Base-by-base conservation (phyloP, 2,888 invertebrate species). In the Leptinotarsa haldemani region DNA sequence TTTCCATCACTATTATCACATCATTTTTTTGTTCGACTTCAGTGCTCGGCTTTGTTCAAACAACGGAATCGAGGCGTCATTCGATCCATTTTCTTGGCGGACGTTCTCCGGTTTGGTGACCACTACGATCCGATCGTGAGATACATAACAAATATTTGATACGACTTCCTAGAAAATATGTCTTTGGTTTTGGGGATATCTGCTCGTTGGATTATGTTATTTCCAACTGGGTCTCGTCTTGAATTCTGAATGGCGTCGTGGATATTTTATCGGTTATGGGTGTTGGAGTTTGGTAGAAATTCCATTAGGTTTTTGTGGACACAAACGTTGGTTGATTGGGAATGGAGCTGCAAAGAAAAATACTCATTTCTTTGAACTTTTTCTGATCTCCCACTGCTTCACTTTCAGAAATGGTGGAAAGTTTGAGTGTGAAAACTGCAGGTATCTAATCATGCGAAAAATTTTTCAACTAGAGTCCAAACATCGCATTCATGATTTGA, bases 91-190 rank as follows among this genome's bases (percentile, higher is more conserved):
- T 56, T 56, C 56, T 22, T 56, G 20, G 56, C 22, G 56, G 56
- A 56, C 56, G 22, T 56, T 25, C 25, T 20, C 56, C 20, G 56
- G 56, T 56, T 56, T 22, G 22, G 56, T 56, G 56, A 15, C 56
- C 56, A 25, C 56, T 22, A 3, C 13, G 13, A 18, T 12, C 16
- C 12, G 3, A 22, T 22, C 20, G 22, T 56, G 56, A 20, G 20
- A 22, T 56, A 56, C 25, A 56, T 56, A 56, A 15, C 22, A 20
- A 56, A 56, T 25, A 22, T 56, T 15, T 25, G 22, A 22, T 56
- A 15, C 7, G 56, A 22, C 9, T 56, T 22, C 22, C 13, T 25
- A 3, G 50, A 50, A 50, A n/a, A 18, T 56, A 18, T 56, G 22
- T 56, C 20, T 56, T 18, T 22, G 22, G 9, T 20, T 22, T 9